Base-by-base conservation (phyloP, 2,113 vertebrate species). In the Epinephelus fuscoguttatus region DNA sequence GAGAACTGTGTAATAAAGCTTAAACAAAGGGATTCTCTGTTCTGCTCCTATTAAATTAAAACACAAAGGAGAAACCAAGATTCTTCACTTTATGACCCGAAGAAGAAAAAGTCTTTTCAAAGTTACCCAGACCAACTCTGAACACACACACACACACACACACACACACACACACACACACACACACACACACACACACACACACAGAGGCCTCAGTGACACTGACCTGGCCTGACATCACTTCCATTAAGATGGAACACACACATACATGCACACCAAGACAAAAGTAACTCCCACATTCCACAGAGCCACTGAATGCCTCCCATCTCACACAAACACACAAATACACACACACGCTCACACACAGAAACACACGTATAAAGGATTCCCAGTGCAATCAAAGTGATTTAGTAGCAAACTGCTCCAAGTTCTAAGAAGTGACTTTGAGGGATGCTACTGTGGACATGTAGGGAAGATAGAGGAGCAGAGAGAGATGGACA, bases 211-310 rank as follows among this genome's bases (percentile, higher is more conserved):
- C 42, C 63, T 60, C 75, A 47, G 59, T 89, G 89, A 84, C 84
- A 63, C 11, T 86, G 90, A 78, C 81, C 78, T 11, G 8, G 42
- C 42, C 42, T 81, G 86, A 87, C 82, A 83, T 21, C 42, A 79
- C 80, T 53, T 45, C 81, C 80, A 81, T 77, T 72, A 70, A 57
- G 73, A 80, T 62, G 10, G 33, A 37, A 37, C 33, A 37, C 33
- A 37, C 33, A 37, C 33, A 37, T 37, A 37, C 6, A 37, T 37
- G 8, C 33, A 37, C 33, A 37, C 33, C 33, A 37, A 37, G 33
- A 37, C 33, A 37, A 37, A 37, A 37, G 78, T 27, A 90, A 75
- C 62, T 73, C 33, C 76, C 57, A 69, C 85, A 86, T 81, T 92
- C 84, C 86, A 45, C 25, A 7, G 53, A 47, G 56, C 12, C 78